Base-by-base conservation (phyloP, 2,888 invertebrate genomes). In the Apodemia mormo region DNA sequence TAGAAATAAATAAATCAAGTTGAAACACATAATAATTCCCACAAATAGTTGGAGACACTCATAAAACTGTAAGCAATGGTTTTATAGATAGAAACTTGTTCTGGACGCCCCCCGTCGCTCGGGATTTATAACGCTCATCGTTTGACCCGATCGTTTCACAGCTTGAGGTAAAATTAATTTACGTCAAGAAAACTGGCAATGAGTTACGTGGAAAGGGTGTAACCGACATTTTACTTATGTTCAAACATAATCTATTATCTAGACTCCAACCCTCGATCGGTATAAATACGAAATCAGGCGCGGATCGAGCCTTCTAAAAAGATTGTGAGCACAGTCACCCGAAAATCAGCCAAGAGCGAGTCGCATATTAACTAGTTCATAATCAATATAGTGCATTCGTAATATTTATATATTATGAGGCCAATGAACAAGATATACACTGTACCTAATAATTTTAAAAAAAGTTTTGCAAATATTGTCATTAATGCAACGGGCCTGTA, bases 121-220 rank as follows among this genome's bases (percentile, higher is more conserved):
- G 49, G 65, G 73, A 74, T 73, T 74, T 73, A 75, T 73, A 73
- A 68, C 65, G 61, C 68, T 69, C 73, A 72, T 72, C 73, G 68
- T 67, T 68, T 68, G 61, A 61, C 61, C 68, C 68, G 33, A n/a
- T 68, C 68, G 70, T 64, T 70, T 65, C 75, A 65, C 74, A 74
- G 74, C 74, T 71, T 71, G 72, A 52, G 54, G 65, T 65, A 30
- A 52, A 58, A 68, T 68, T 68, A 68, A 61, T 61, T 52, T 29
- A 45, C 43, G 68, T 43, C 64, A 45, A 64, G 64, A 37, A 64
- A 61, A 37, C 33, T 43, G 29, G 43, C 56, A 22, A n/a, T 52
- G 54, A 49, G 6, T 49, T 14, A 30, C 30, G 66, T 14, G 5
- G 49, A 14, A 49, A 49, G 49, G 14, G 49, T 14, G 49, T 49